Percentiles rank a stretch among this genome's conserved stretches.
phyloP scores from a whole-genome alignment of 2,888 invertebrate genomes.

The Hyposoter dolosus region DNA sequence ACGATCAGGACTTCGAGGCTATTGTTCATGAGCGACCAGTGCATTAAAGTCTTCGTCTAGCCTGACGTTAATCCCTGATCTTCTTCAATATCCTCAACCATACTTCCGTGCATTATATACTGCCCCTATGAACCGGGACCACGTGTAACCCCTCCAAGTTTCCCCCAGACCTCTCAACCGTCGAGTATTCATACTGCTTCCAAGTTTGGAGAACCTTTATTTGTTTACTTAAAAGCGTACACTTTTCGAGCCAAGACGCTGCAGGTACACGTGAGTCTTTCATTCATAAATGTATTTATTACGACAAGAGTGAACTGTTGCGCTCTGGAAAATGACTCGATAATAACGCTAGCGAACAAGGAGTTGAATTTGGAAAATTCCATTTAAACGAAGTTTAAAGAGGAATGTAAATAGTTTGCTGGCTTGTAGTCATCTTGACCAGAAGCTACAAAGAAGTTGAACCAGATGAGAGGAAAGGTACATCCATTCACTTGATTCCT shows the following conservation, averaged over 20 bases:
- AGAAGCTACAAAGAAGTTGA: constrained; percentile 35
- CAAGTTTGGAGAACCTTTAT: constrained; percentile 38
- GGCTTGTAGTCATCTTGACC: constrained; percentile 2
- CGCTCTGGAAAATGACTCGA: neutral
- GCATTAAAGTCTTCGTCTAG: constrained; percentile 22
- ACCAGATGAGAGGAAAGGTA: constrained; percentile 2
- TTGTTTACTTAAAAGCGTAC: constrained; percentile 11
- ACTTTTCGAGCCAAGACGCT: neutral
- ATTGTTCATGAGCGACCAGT: neutral
- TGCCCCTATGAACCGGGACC: constrained; percentile 46
- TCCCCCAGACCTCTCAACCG: constrained; percentile 24
- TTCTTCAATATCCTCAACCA: constrained; percentile 55
- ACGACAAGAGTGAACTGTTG: too few species aligned
- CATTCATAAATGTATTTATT: too few species aligned
- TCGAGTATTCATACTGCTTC: constrained; percentile 41
- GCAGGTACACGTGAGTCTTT: neutral
- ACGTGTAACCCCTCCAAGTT: constrained; percentile 38
- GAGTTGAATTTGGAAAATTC: neutral
- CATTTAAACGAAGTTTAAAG: neutral
- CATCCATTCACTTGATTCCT: constrained; percentile 42
- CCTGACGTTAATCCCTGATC: constrained; percentile 46
- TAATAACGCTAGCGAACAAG: neutral
- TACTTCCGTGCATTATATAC: constrained; percentile 45
- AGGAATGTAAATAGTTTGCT: neutral
- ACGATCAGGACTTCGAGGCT: neutral